phyloP scores from a whole-genome alignment of 2,113 vertebrate species.

The Brienomyrus longianalis region DNA sequence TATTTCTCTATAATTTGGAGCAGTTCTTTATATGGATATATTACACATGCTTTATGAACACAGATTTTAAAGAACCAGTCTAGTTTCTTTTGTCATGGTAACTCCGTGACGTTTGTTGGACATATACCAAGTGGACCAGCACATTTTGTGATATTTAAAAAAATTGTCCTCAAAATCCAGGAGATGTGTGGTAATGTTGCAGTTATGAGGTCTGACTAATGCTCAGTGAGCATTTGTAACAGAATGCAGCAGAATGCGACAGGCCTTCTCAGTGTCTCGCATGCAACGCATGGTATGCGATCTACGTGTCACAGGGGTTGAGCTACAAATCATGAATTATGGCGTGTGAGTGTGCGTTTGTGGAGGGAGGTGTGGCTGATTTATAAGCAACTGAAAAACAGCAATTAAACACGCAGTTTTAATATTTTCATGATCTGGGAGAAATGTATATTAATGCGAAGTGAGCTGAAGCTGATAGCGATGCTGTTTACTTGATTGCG shows the following conservation, averaged over 20 bases:
- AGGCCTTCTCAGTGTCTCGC: background rate
- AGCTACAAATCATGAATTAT: background rate
- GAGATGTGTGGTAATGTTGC: background rate
- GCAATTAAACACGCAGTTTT: background rate
- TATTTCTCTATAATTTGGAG: background rate
- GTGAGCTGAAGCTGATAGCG: background rate
- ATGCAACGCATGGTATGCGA: background rate
- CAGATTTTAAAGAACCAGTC: background rate
- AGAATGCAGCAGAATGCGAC: background rate
- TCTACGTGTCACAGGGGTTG: background rate
- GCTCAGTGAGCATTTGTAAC: background rate
- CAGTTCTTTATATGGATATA: background rate
- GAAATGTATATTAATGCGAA: background rate
- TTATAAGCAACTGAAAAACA: background rate
- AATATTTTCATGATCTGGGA: background rate
- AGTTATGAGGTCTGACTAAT: background rate
- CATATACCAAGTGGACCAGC: background rate
- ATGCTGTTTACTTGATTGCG: background rate
- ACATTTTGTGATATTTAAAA: background rate
- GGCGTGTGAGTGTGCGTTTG: background rate
- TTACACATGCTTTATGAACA: background rate
- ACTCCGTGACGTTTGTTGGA: background rate
- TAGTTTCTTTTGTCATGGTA: background rate
- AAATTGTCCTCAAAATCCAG: background rate
- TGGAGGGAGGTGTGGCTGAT: background rate